A percentile compares a stretch with the other conserved stretches of the same genome.
phyloP scores from a whole-genome alignment of 2,797 vertebrate genomes.

The Enteromius paludinosus region DNA sequence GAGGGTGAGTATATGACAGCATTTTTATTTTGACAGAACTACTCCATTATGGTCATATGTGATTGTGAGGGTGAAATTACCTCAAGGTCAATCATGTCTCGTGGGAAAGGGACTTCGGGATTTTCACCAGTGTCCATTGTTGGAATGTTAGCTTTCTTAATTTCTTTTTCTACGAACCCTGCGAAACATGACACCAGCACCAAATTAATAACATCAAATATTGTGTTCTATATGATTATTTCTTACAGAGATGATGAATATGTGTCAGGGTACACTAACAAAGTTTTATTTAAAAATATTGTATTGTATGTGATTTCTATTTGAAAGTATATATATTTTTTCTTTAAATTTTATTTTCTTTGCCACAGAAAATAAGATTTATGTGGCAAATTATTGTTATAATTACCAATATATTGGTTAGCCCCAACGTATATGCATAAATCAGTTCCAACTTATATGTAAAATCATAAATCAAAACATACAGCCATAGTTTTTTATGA shows the following conservation, averaged over 20 bases:
- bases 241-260: neutral
- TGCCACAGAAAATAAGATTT: neutral
- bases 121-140: constrained; percentile 95
- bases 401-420: neutral
- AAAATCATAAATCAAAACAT: neutral
- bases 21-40: neutral
- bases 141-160: constrained; percentile 92
- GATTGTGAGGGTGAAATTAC: constrained; percentile 64
- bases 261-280: neutral
- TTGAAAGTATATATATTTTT: neutral
- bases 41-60: no score
- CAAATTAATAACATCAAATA: neutral
- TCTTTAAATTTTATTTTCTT: no score
- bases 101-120: constrained; percentile 90
- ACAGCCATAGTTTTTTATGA: neutral
- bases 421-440: no score
- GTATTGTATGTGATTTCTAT: neutral
- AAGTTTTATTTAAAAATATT: no score
- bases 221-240: neutral
- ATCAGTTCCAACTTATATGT: neutral
- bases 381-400: neutral
- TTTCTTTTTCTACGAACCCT: constrained; percentile 99
- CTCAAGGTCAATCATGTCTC: constrained; percentile 92
- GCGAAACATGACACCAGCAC: constrained; percentile 6
- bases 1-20: neutral